phyloP scores from a whole-genome alignment of 2,888 invertebrate genomes.

The Chloroclystis v-ata region DNA sequence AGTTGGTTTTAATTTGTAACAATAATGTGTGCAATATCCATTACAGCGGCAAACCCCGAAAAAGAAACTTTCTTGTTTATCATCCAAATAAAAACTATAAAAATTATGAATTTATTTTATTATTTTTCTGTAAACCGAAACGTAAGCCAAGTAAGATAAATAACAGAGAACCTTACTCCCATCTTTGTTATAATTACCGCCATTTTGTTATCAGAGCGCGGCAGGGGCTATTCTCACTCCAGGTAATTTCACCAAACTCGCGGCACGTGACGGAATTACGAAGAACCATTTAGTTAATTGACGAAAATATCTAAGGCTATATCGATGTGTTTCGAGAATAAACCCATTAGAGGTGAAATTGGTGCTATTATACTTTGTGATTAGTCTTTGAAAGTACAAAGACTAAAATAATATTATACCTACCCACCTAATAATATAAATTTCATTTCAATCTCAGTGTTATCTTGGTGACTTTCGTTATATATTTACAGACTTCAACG shows the following conservation, averaged over 20 bases:
- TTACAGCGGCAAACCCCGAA: no score
- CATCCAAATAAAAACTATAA: no score
- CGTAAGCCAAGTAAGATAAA: conserved; percentile 1
- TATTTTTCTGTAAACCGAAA: neutral
- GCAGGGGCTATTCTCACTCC: conserved; percentile 6
- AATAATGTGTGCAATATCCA: no score
- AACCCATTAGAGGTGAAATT: neutral
- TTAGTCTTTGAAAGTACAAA: neutral
- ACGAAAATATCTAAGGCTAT: conserved; percentile 11
- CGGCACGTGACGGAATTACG: conserved; percentile 17
- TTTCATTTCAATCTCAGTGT: no score
- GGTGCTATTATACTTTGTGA: neutral
- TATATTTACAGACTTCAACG: no score
- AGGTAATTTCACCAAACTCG: conserved; percentile 13
- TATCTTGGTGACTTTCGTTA: no score
- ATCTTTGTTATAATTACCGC: conserved; percentile 11
- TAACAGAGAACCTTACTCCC: neutral
- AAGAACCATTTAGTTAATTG: conserved; percentile 21
- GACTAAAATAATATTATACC: no score
- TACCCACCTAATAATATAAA: no score
- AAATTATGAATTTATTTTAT: neutral
- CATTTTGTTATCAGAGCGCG: conserved; percentile 16
- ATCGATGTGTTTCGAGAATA: neutral
- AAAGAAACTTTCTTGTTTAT: no score
- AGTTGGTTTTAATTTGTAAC: no score